A percentile compares a stretch with the other conserved stretches of the same genome.
Conservation (phyloP, 2,113 vertebrate genomes). For the Callopanchax toddi region DNA sequence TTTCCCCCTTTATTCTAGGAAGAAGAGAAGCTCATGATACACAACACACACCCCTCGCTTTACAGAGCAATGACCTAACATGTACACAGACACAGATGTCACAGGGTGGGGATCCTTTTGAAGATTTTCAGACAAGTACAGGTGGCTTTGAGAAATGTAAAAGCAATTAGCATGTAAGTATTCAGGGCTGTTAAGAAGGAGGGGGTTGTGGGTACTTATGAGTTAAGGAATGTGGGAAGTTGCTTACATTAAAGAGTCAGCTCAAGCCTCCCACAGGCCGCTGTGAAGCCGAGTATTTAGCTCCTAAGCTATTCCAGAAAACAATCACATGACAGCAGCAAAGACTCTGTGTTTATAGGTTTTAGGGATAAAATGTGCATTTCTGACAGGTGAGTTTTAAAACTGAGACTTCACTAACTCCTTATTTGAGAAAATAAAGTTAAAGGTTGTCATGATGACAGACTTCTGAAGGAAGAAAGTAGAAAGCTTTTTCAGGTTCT, state of each 20-base stretch:
- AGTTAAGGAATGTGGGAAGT: conserved; percentile 46
- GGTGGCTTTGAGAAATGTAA: conserved; percentile 53
- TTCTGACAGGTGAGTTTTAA: not conserved
- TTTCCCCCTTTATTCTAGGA: conserved; percentile 61
- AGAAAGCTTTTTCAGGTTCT: not conserved
- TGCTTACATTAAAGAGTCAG: conserved; percentile 12
- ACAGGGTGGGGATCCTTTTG: conserved; percentile 63
- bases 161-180: conserved; percentile 39
- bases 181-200: conserved; percentile 22
- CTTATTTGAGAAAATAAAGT: not conserved
- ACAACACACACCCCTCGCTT: conserved; percentile 57
- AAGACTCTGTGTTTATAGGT: not conserved
- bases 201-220: conserved; percentile 13
- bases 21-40: conserved; percentile 54
- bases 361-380: not conserved
- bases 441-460: no score
- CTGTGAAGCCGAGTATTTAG: not conserved
- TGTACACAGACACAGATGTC: conserved; percentile 50
- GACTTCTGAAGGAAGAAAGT: no score
- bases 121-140: conserved; percentile 60
- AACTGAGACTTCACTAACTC: not conserved
- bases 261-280: not conserved
- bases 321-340: not conserved
- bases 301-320: not conserved
- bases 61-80: conserved; percentile 54